Conservation (phyloP, 23 tunicate species). For the Aplidium turbinatum region DNA sequence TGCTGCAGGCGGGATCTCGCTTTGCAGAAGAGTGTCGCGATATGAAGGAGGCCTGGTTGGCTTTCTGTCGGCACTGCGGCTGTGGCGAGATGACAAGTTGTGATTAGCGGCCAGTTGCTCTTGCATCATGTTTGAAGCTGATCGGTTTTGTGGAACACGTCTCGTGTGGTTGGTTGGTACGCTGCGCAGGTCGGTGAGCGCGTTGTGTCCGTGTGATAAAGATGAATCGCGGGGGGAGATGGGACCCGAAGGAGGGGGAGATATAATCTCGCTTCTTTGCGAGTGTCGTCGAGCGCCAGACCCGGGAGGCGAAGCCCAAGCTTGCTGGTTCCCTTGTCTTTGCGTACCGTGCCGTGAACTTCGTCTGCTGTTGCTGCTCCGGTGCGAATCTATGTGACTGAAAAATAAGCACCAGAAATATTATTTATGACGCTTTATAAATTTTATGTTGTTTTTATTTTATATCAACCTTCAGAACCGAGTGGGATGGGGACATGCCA, state of each 20-base stretch:
- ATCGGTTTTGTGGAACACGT: background rate
- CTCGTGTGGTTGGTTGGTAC: conserved; percentile 4
- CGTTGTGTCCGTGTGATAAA: conserved; percentile 40
- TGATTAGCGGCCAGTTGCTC: background rate
- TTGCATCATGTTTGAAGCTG: background rate
- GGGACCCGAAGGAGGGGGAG: conserved; percentile 62
- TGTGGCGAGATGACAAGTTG: conserved; percentile 27
- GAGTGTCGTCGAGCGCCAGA: background rate
- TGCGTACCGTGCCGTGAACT: background rate
- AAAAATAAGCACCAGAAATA: background rate
- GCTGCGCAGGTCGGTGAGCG: conserved; percentile 49
- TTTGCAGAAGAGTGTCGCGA: conserved; percentile 1
- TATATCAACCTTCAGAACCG: too few relatives aligned
- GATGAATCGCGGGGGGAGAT: conserved; percentile 63
- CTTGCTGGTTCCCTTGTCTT: background rate
- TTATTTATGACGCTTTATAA: too few relatives aligned
- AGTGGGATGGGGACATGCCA: too few relatives aligned
- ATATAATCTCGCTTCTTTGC: conserved; percentile 6
- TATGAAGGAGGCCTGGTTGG: conserved; percentile 31
- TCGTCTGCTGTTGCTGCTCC: background rate
- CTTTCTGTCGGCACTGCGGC: background rate
- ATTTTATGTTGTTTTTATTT: too few relatives aligned
- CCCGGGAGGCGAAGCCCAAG: conserved; percentile 50
- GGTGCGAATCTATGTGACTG: background rate
- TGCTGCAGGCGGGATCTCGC: conserved; percentile 10